Conservation (phyloP, 2,797 vertebrate genomes). For the Gymnothorax reevesii region DNA sequence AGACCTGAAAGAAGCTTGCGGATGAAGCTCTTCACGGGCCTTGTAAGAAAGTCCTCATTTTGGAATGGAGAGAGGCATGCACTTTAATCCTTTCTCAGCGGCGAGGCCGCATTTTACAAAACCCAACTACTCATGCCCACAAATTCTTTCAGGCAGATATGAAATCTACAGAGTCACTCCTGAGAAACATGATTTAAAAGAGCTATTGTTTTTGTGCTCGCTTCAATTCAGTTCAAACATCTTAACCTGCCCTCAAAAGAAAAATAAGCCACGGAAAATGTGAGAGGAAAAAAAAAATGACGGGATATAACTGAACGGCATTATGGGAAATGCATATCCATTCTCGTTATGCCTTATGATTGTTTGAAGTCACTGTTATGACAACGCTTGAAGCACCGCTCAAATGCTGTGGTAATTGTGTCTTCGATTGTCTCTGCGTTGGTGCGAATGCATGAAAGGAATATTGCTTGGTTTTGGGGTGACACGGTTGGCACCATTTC, state of each 20-base stretch:
- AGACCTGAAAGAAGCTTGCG: slow-evolving; percentile 33
- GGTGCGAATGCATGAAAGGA: background rate
- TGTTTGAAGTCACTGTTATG: background rate
- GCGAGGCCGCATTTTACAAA: background rate
- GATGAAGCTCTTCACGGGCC: background rate
- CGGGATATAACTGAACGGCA: background rate
- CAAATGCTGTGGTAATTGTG: background rate
- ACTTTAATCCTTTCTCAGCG: background rate
- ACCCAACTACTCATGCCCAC: background rate
- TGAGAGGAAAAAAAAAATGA: background rate
- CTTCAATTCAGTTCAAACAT: background rate
- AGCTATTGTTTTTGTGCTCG: background rate
- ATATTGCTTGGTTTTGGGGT: background rate
- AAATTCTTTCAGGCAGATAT: background rate
- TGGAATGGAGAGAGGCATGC: background rate
- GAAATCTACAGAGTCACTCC: background rate
- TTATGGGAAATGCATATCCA: background rate
- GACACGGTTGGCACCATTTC: background rate
- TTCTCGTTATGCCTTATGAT: background rate
- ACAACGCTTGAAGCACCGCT: background rate
- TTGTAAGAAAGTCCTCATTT: background rate
- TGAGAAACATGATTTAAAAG: background rate
- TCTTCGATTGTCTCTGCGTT: background rate
- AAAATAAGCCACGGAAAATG: background rate
- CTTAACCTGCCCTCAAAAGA: background rate